Evolutionary conservation across 2,888 invertebrate genomes (phyloP).

Genomic region (Ophioninae sp.): DNA sequence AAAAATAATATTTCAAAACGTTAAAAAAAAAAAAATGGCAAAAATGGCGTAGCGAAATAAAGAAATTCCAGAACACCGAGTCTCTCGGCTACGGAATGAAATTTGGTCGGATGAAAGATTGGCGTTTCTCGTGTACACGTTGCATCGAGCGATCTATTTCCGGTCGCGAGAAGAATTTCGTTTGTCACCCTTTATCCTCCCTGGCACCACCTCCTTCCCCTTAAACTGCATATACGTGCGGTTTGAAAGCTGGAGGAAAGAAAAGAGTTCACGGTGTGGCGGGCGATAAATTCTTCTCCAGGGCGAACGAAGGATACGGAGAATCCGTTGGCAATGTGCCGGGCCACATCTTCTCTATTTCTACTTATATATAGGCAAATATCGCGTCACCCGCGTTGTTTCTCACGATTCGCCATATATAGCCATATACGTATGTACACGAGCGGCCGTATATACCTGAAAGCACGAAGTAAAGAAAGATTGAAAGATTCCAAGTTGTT

Average conservation of each 20-base stretch:
- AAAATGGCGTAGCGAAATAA: too few species aligned
- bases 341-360: slow-evolving; percentile 29
- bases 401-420: slow-evolving; percentile 45
- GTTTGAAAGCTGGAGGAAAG: slow-evolving; percentile 20
- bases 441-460: neutral
- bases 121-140: slow-evolving; percentile 1
- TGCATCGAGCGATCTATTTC: slow-evolving; percentile 31
- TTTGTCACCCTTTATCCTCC: slow-evolving; percentile 18
- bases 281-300: slow-evolving; percentile 60
- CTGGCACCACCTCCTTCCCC: neutral
- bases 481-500: too few species aligned
- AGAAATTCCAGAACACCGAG: neutral
- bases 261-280: slow-evolving; percentile 10
- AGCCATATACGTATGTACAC: neutral
- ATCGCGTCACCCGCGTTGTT: slow-evolving; percentile 70
- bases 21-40: too few species aligned
- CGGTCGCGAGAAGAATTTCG: slow-evolving; percentile 35
- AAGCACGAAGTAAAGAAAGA: neutral
- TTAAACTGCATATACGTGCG: slow-evolving; percentile 17
- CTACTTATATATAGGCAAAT: slow-evolving; percentile 11
- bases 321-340: slow-evolving; percentile 60
- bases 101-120: slow-evolving; percentile 5
- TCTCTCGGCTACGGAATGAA: neutral
- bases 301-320: slow-evolving; percentile 38
- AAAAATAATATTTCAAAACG: too few species aligned